A percentile compares a stretch with the other conserved stretches of the same genome.
phyloP scores from a whole-genome alignment of 2,113 vertebrate genomes.

The Archocentrus centrarchus region DNA sequence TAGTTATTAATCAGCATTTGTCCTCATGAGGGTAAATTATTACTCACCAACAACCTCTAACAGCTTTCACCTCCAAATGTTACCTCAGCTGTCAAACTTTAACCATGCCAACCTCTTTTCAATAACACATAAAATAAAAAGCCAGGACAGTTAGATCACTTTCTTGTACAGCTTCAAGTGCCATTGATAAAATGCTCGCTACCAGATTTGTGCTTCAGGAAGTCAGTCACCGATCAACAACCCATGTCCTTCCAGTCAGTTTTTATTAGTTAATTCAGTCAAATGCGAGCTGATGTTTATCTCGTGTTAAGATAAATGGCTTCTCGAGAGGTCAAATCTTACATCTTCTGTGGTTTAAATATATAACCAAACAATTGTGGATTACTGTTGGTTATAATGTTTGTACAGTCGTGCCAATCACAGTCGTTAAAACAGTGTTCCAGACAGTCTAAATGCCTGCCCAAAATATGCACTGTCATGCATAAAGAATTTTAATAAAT shows the following conservation, averaged over 20 bases:
- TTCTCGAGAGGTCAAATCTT: conserved; percentile 1
- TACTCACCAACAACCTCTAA: conserved; percentile 49
- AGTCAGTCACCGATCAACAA: neutral
- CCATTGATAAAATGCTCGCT: conserved; percentile 3
- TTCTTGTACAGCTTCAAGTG: neutral
- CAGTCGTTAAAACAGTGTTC: neutral
- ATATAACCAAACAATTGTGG: neutral
- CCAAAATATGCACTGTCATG: neutral
- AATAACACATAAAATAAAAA: neutral
- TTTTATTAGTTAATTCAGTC: conserved; percentile 45
- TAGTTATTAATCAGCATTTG: conserved; percentile 46
- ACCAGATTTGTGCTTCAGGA: neutral
- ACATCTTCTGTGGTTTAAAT: conserved; percentile 8
- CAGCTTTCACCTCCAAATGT: conserved; percentile 62
- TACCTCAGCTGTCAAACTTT: conserved; percentile 62
- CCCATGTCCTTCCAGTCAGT: neutral
- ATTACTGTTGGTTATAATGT: neutral
- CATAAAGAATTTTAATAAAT: neutral
- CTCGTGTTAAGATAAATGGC: conserved; percentile 30
- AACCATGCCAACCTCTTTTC: conserved; percentile 14
- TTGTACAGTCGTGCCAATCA: neutral
- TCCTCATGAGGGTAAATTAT: conserved; percentile 70
- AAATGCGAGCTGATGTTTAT: conserved; percentile 23
- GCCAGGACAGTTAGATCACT: neutral
- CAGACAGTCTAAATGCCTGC: neutral